phyloP scores from a whole-genome alignment of 2,797 vertebrate genomes.

The Gephyroberyx darwinii region DNA sequence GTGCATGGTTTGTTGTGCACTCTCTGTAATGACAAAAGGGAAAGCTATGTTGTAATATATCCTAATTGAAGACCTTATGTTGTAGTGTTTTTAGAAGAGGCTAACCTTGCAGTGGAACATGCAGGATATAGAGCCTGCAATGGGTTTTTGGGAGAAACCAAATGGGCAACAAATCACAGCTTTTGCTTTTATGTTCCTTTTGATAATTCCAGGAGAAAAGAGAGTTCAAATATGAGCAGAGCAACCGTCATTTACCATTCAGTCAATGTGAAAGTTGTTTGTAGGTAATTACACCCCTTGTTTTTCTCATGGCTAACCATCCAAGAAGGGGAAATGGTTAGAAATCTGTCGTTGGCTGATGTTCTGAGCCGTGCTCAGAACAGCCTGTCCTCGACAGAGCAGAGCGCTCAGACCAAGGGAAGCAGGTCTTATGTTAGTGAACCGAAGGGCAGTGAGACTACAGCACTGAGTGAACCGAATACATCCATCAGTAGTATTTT shows the following conservation, averaged over 20 bases:
- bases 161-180: constrained; percentile 58
- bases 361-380: constrained; percentile 39
- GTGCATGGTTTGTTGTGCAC: constrained; percentile 6
- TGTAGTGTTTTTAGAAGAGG: constrained; percentile 27
- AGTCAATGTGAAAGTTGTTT: constrained; percentile 58
- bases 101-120: constrained; percentile 13
- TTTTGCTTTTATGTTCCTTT: constrained; percentile 58
- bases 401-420: constrained; percentile 16
- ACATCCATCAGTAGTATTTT: background rate
- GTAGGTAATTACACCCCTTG: constrained; percentile 72
- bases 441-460: background rate
- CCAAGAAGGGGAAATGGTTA: constrained; percentile 64
- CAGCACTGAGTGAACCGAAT: background rate
- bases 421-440: constrained; percentile 13
- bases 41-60: constrained; percentile 33
- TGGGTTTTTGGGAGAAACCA: constrained; percentile 33
- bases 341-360: constrained; percentile 45
- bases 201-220: constrained; percentile 47
- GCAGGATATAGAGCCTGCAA: background rate
- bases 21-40: constrained; percentile 26
- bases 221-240: constrained; percentile 51
- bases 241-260: constrained; percentile 53
- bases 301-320: constrained; percentile 67
- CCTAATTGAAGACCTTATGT: constrained; percentile 40
- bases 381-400: constrained; percentile 50